These are phyloP conservation scores for Myotis myotis DNA, from an alignment of 2,797 vertebrate genomes.

Conservation along the genomic window DNA sequence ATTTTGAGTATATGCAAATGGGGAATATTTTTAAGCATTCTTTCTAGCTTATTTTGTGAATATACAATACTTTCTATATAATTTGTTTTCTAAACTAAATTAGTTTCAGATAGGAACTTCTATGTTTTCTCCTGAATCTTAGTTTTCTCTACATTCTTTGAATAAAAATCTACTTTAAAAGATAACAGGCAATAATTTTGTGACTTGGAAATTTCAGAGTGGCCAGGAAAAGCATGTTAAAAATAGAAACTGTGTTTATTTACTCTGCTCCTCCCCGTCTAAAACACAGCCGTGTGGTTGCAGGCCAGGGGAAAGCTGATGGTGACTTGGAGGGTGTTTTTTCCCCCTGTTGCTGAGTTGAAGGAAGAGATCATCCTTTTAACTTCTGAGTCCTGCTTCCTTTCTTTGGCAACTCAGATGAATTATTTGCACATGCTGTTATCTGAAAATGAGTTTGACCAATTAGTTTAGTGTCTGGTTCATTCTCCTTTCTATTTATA, in stretches of 20 bases:
- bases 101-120: conserved; percentile 4
- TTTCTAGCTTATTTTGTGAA: conserved; percentile 8
- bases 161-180: conserved; percentile 54
- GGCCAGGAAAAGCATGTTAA: conserved; percentile 59
- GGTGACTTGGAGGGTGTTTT: not conserved
- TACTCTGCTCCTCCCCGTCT: conserved; percentile 61
- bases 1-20: not conserved
- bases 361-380: conserved; percentile 42
- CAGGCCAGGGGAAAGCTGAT: not conserved
- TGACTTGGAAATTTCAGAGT: conserved; percentile 66
- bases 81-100: conserved; percentile 37
- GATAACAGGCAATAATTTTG: conserved; percentile 56
- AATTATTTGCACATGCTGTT: not conserved
- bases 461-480: conserved; percentile 15
- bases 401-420: conserved; percentile 39
- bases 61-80: not conserved
- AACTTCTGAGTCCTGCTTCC: conserved; percentile 33
- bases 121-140: not conserved
- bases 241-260: conserved; percentile 68
- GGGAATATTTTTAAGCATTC: conserved; percentile 19
- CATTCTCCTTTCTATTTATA: not conserved
- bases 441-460: not conserved
- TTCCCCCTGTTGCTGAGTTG: not conserved
- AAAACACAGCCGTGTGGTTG: not conserved
- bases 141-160: conserved; percentile 51